phyloP scores from a whole-genome alignment of 2,113 vertebrate species.

The Hipposideros armiger region DNA sequence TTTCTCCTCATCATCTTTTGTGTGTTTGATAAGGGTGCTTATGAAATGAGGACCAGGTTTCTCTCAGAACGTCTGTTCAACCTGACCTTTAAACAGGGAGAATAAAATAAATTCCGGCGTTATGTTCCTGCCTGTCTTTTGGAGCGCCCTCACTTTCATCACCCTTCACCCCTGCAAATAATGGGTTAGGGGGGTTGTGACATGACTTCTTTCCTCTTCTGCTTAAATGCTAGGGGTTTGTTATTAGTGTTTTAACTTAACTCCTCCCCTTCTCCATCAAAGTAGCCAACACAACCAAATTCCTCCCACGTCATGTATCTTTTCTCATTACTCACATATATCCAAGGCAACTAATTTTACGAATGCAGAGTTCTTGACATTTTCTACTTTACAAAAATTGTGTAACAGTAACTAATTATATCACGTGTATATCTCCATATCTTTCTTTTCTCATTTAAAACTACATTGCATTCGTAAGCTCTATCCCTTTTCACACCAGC shows the following conservation, averaged over 20 bases:
- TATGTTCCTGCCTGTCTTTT: background rate
- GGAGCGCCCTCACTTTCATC: background rate
- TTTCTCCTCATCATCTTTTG: background rate
- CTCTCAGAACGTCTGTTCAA: background rate
- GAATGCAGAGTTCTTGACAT: background rate
- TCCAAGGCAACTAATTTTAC: background rate
- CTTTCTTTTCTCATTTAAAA: background rate
- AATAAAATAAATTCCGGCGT: background rate
- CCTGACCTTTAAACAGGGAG: background rate
- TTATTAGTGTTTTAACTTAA: background rate
- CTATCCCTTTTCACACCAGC: background rate
- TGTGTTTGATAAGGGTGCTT: background rate
- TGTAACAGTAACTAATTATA: background rate
- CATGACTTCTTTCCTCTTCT: no score
- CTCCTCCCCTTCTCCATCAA: background rate
- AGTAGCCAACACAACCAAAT: background rate
- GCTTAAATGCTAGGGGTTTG: background rate
- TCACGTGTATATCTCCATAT: background rate
- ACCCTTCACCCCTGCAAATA: background rate
- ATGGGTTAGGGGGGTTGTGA: rapidly evolving
- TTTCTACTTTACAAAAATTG: background rate
- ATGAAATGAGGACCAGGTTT: background rate
- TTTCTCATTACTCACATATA: background rate
- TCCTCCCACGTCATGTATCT: background rate
- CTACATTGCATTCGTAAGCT: background rate